Conservation (phyloP, 2,113 vertebrate species). For the Sturnus vulgaris region DNA sequence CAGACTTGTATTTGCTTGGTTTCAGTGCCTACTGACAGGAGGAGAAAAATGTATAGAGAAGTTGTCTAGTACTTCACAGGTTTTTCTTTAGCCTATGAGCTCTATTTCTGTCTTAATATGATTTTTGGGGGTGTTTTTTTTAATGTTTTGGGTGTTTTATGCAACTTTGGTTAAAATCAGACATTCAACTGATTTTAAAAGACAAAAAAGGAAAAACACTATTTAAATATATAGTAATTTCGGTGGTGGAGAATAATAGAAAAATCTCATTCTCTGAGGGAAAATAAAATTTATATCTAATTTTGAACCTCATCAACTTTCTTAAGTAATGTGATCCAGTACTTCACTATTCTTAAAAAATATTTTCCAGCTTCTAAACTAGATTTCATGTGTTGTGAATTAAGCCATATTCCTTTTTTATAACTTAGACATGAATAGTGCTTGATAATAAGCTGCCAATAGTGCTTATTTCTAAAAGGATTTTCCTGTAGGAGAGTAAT, state of each 20-base stretch:
- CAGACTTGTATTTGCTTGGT: not conserved
- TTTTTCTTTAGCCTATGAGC: not conserved
- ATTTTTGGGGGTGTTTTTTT: not conserved
- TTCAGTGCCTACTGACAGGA: not conserved
- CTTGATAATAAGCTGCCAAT: not conserved
- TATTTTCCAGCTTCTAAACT: not conserved
- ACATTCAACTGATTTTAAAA: not conserved
- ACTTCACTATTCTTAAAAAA: not conserved
- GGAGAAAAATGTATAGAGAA: not conserved
- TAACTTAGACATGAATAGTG: not conserved
- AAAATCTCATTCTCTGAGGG: not conserved
- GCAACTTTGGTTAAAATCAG: not conserved
- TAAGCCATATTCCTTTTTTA: not conserved
- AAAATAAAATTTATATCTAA: not conserved
- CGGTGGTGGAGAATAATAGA: not conserved
- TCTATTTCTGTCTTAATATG: not conserved
- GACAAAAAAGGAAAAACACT: not conserved
- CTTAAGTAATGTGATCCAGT: not conserved
- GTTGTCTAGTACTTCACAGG: not conserved
- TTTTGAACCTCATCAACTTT: not conserved
- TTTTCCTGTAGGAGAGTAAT: too few species aligned
- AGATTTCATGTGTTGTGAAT: not conserved
- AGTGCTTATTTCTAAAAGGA: not conserved
- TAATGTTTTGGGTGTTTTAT: not conserved
- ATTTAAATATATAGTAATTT: not conserved